These are phyloP conservation scores for Heteromyza rotundicornis DNA, from an alignment of 2,888 invertebrate species.

Conservation along the genomic window DNA sequence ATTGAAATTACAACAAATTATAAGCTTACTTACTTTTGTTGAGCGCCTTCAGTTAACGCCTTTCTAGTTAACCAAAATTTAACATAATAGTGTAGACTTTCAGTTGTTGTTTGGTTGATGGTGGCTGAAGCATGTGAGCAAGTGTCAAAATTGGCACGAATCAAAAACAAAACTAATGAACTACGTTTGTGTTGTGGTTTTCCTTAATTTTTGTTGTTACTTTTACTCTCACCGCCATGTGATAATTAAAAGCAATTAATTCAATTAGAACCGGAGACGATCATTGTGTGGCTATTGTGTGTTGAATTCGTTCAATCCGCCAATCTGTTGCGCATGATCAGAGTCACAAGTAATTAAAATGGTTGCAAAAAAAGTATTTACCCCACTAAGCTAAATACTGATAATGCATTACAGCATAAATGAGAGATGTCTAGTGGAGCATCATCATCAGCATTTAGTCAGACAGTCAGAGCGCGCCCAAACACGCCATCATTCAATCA, in stretches of 20 bases:
- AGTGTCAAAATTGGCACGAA: slow-evolving; percentile 35
- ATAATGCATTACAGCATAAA: not conserved
- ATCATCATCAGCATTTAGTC: too few species aligned
- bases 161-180: slow-evolving; percentile 1
- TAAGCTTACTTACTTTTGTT: slow-evolving; percentile 32
- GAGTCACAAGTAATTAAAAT: not conserved
- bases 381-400: not conserved
- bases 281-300: not conserved
- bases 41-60: slow-evolving; percentile 20
- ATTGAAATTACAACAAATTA: too few species aligned
- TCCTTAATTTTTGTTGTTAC: not conserved
- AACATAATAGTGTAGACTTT: not conserved
- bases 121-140: too few species aligned
- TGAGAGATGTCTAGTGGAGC: too few species aligned
- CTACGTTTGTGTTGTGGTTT: too few species aligned
- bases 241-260: slow-evolving; percentile 49
- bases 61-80: not conserved
- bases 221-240: too few species aligned
- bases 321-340: not conserved
- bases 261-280: slow-evolving; percentile 38
- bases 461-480: too few species aligned
- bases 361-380: not conserved
- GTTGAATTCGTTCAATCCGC: not conserved
- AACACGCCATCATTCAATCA: too few species aligned
- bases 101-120: too few species aligned